Conservation (phyloP, 2,113 vertebrate genomes). For the Dendrocopos noguchii region DNA sequence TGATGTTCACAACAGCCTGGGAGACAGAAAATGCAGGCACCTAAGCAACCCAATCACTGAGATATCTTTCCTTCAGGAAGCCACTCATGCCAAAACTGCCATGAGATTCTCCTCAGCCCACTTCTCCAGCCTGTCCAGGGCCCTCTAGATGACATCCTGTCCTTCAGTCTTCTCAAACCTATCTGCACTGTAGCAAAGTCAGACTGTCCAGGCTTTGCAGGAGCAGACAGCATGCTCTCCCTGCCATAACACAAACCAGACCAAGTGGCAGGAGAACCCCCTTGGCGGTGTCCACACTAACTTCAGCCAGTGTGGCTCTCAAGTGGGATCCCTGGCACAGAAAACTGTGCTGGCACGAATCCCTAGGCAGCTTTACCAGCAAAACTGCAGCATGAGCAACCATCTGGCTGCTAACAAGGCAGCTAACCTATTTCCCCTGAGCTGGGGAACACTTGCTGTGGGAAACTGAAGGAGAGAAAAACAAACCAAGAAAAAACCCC, state of each 20-base stretch:
- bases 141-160: no score
- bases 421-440: neutral
- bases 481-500: neutral
- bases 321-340: neutral
- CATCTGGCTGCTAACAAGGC: neutral
- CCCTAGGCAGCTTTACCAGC: neutral
- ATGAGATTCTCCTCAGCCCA: no score
- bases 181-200: neutral
- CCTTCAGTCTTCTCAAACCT: neutral
- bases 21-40: neutral
- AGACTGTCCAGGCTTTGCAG: neutral
- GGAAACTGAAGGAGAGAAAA: neutral
- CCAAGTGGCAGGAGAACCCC: neutral
- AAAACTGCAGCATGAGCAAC: neutral
- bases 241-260: neutral
- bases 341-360: neutral
- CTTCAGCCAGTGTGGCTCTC: neutral
- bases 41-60: neutral
- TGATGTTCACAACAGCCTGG: accelerated
- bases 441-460: neutral
- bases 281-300: neutral
- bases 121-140: no score
- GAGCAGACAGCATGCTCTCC: accelerated
- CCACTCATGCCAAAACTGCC: neutral
- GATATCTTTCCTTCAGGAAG: neutral